Evolutionary conservation across 2,113 vertebrate species (phyloP), one percentile per base, ranked within the genome.

Genomic region (Ifrita kowaldi): DNA sequence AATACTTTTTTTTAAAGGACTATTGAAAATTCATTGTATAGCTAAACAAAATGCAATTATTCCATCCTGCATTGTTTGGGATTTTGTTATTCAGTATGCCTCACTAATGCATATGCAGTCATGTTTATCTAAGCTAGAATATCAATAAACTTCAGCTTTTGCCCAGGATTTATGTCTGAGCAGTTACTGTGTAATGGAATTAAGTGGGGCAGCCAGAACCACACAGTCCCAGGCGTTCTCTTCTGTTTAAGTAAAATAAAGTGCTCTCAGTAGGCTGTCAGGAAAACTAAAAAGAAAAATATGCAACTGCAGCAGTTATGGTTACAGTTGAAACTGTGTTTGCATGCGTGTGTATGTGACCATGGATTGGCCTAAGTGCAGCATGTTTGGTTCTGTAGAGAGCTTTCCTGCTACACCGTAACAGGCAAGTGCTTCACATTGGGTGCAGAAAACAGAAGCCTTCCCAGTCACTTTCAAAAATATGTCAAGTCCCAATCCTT

Each of bases 231-330:
- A 71, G 64, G 77, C 10, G 1, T 81, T 92, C 47, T 94, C 56
- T 95, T 77, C 82, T 94, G 39, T 84, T 87, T 55, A 49, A 65
- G 35, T 64, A 88, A 94, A 92, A 91, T 78, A 74, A 94, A 92
- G 44, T 90, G 56, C 85, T 89, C 84, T 87, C 55, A 46, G 53
- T 64, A 83, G 64, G 46, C 81, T 79, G 50, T 53, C 64, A 84
- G 81, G 53, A 92, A 68, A 92, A 75, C 56, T 35, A 49, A 47
- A 85, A 91, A 67, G 78, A 94, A 82, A 90, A 97, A 67, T 44
- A 47, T 2, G 9, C 47, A 80, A 30, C 44, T 75, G 65, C 12
- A 53, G 41, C 56, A 57, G 50, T 88, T 42, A 42, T 55, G 18
- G 32, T 67, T 84, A 41, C 46, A 28, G 62, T 71, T 92, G n/a